Base-by-base conservation (phyloP, 2,797 vertebrate genomes). In the Parambassis ranga region DNA sequence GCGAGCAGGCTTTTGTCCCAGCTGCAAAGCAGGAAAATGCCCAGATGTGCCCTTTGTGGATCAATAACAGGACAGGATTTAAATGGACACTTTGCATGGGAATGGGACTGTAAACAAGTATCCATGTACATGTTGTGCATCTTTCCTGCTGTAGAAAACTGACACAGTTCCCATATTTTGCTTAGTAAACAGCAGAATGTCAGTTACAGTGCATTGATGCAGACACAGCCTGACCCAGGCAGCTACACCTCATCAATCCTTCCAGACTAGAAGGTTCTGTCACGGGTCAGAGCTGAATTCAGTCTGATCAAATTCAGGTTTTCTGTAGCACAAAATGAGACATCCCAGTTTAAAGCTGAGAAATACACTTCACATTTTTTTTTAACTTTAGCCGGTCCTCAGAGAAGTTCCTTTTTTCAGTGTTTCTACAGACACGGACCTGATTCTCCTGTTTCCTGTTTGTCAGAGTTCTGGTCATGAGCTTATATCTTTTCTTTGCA, bases 1-100 rank as follows among this genome's bases (percentile, higher is more conserved):
- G 37, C 49, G 11, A 27, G 15, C 35, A 77, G 70, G 53, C 82
- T 77, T 76, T 89, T 82, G 83, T 87, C 73, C 75, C 71, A 82
- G 64, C 59, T 80, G 48, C 60, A 53, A 42, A 61, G 67, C 53
- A 43, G 50, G 39, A 31, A 48, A 65, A 61, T 14, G 32, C 33
- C 55, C 53, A 74, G 39, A 81, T 74, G 66, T 77, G 51, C 7
- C 47, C 11, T 15, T 16, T 31, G 7, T 27, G 24, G 41, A 41
- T 37, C 20, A 33, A 37, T 10, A 39, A 2, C 44, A 57, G 3
- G 3, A 6, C 13, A 8, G 30, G 5, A 56, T 35, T 56, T 4
- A 26, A 33, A 58, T 10, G 14, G 7, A 14, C n/a, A 7, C 2
- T 60, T 37, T 61, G 28, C 42, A 41, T 43, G 20, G 3, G 28